Conservation (phyloP, 2,113 vertebrate genomes). For the Gracilinanus agilis region DNA sequence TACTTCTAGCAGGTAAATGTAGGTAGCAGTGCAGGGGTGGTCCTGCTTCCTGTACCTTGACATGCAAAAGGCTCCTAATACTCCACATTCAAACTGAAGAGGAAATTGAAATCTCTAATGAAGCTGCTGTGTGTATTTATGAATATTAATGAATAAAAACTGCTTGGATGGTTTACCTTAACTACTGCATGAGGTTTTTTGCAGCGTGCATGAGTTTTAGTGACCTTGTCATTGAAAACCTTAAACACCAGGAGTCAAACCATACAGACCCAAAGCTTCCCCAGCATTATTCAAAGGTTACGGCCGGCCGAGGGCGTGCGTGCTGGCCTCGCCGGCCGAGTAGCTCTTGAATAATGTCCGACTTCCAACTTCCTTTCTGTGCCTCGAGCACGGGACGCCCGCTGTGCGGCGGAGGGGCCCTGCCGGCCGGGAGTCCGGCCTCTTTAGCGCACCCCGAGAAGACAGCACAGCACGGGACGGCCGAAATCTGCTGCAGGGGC, state of each 20-base stretch:
- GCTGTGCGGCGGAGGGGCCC: conserved; percentile 83
- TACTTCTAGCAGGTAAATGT: conserved; percentile 96
- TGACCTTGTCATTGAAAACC: conserved; percentile 94
- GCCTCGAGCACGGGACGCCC: conserved; percentile 75
- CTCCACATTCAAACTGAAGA: conserved; percentile 97
- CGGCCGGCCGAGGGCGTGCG: conserved; percentile 55
- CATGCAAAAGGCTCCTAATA: conserved; percentile 95
- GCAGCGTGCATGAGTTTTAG: conserved; percentile 99
- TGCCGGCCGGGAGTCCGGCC: conserved; percentile 63
- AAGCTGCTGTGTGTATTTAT: conserved; percentile 99
- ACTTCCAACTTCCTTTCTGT: conserved; percentile 77
- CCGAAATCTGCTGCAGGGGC: conserved; percentile 80
- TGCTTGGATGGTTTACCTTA: conserved; percentile 99
- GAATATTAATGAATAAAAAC: conserved; percentile 99
- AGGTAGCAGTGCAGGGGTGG: conserved; percentile 92
- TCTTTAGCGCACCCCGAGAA: conserved; percentile 72
- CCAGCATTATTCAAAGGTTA: conserved; percentile 89
- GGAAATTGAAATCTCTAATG: conserved; percentile 96
- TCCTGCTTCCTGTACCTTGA: conserved; percentile 93
- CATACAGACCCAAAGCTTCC: conserved; percentile 91
- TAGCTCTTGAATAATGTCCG: conserved; percentile 86
- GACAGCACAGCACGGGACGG: conserved; percentile 78
- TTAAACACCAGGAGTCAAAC: conserved; percentile 88
- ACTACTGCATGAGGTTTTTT: conserved; percentile 99
- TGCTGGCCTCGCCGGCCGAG: conserved; percentile 75